These are phyloP conservation scores for Cryptus armator DNA, from an alignment of 2,888 invertebrate genomes.

Conservation along the genomic window DNA sequence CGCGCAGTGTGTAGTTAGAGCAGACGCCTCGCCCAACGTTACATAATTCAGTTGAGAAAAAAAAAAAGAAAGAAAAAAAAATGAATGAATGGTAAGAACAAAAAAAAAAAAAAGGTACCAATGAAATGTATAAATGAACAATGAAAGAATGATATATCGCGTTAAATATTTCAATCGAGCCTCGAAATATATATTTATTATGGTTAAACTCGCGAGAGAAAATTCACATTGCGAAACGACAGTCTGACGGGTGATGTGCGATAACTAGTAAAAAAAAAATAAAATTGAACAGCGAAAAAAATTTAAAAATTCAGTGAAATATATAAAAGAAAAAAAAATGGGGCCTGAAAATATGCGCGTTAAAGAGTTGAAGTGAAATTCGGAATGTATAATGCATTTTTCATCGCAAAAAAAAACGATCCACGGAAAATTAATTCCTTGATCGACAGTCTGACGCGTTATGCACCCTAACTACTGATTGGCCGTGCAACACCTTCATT, in stretches of 20 bases:
- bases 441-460: constrained; percentile 16
- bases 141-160: not conserved
- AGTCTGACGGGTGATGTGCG: too few species aligned
- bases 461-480: constrained; percentile 37
- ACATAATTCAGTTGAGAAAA: constrained; percentile 18
- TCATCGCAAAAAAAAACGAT: too few species aligned
- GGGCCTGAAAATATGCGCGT: too few species aligned
- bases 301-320: too few species aligned
- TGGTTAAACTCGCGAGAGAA: not conserved
- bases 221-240: not conserved
- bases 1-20: constrained; percentile 10
- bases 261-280: too few species aligned
- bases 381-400: too few species aligned
- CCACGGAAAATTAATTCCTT: too few species aligned
- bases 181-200: not conserved
- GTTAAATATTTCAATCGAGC: not conserved
- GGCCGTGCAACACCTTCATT: constrained; percentile 20
- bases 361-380: too few species aligned
- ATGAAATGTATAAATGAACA: constrained; percentile 1
- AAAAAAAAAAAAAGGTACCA: not conserved
- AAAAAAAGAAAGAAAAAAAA: constrained; percentile 9
- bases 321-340: too few species aligned
- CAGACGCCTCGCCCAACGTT: constrained; percentile 8
- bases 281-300: too few species aligned
- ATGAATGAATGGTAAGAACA: not conserved